Conservation (phyloP, 1,140 invertebrate genomes). For the Drosophila pruinosa region DNA sequence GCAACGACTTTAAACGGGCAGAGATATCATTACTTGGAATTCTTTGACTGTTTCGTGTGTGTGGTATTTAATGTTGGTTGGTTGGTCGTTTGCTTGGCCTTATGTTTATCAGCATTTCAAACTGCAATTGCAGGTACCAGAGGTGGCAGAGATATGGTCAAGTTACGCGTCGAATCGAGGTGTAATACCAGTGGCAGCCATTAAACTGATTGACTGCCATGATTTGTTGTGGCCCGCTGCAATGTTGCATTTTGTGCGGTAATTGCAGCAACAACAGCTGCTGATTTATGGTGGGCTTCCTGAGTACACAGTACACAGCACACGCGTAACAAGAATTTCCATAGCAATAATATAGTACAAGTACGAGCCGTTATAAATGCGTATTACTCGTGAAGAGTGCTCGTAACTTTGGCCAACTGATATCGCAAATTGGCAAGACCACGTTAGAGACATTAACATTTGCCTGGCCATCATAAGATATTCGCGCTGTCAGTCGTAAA, state of each 20-base stretch:
- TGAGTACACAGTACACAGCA: too few relatives aligned
- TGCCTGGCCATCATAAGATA: slow-evolving; percentile 45
- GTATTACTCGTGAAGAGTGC: neutral
- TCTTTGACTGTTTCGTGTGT: slow-evolving; percentile 19
- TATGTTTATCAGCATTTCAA: slow-evolving; percentile 60
- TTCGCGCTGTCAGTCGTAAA: slow-evolving; percentile 59
- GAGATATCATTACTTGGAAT: slow-evolving; percentile 8
- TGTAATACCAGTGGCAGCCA: slow-evolving; percentile 64
- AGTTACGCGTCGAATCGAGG: slow-evolving; percentile 26
- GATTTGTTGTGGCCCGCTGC: slow-evolving; percentile 39
- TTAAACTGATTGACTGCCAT: slow-evolving; percentile 70
- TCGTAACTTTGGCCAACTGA: slow-evolving; percentile 8
- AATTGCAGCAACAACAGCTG: slow-evolving; percentile 24
- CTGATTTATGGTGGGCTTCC: slow-evolving; percentile 33
- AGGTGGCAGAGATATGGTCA: slow-evolving; percentile 45
- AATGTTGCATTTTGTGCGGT: neutral
- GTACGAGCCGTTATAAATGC: too few relatives aligned
- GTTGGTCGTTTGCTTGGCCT: neutral
- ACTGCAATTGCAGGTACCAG: slow-evolving; percentile 43
- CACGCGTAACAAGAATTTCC: slow-evolving; percentile 12
- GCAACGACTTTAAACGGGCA: slow-evolving; percentile 14
- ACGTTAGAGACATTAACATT: slow-evolving; percentile 26
- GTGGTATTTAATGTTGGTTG: slow-evolving; percentile 1
- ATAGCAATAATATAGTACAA: slow-evolving; percentile 19
- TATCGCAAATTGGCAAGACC: slow-evolving; percentile 44